Base-by-base conservation (phyloP, 2,797 vertebrate genomes). In the Lepilemur septentrionalis region DNA sequence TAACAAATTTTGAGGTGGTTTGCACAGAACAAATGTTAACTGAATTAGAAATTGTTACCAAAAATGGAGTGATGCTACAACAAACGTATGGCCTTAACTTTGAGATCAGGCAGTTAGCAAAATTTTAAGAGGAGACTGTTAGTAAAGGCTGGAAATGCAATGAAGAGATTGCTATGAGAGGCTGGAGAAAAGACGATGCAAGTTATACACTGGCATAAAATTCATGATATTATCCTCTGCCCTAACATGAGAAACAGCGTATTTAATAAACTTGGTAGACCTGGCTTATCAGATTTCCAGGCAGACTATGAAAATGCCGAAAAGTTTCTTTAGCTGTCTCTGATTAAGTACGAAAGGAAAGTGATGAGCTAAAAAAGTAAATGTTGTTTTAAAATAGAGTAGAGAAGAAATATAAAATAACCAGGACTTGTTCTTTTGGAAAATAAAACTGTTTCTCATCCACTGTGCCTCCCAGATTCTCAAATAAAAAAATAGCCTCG, bases 401-500 rank as follows among this genome's bases (percentile, higher is more conserved):
- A 83, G 2, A 81, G 38, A 59, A 79, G 23, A 93, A 50, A 4
- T 88, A 70, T 57, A 50, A 84, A 75, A 59, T 63, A 50, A 38
- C 0, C 28, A 63, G 18, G 43, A 89, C 28, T 55, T 79, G 4
- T 7, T 95, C 5, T 38, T 17, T 48, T 79, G 14, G 14, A 80
- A 85, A 65, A 57, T 9, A 72, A 90, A 79, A 80, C 7, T 72
- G 46, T 38, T 46, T 70, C 7, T 95, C 78, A 70, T 65, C 28
- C 7, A 15, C 3, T 38, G 8, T 73, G 12, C 73, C 32, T 93
- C 48, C 8, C 65, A 73, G 17, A 84, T 25, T 61, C 6, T 72
- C 35, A 43, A 38, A 61, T 50, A 41, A 69, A 89, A 85, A 86
- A 86, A 72, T 82, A 0, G 13, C 35, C 20, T 43, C 41, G 22